A percentile compares a stretch with the other conserved stretches of the same genome.
These are phyloP conservation scores for Pseudolaguvia tuberculata DNA, from an alignment of 2,113 vertebrate genomes.

Conservation along the genomic window DNA sequence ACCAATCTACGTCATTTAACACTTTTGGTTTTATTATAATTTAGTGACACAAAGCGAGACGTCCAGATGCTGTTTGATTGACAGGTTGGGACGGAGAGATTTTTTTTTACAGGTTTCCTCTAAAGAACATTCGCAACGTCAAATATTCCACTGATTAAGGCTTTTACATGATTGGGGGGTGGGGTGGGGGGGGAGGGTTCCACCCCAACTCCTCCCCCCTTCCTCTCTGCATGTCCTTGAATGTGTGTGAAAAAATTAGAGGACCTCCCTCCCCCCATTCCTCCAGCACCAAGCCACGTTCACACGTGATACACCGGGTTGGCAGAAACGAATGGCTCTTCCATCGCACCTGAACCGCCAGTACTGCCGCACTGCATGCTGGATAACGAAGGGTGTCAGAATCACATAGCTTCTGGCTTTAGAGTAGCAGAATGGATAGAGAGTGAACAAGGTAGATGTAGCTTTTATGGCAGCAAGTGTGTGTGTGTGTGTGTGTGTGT, in stretches of 20 bases:
- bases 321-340: slow-evolving; percentile 33
- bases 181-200: no score
- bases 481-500: no score
- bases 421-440: slow-evolving; percentile 20
- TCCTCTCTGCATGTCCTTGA: slow-evolving; percentile 19
- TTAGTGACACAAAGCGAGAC: background rate
- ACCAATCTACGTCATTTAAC: no score
- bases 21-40: no score
- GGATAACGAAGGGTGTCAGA: slow-evolving; percentile 31
- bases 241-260: background rate
- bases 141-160: background rate
- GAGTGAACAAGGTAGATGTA: slow-evolving; percentile 31
- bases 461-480: slow-evolving; percentile 19
- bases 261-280: background rate
- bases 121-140: background rate
- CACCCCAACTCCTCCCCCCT: background rate
- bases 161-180: background rate
- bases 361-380: slow-evolving; percentile 12
- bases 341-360: slow-evolving; percentile 18
- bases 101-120: background rate
- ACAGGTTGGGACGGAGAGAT: background rate
- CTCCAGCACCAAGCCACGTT: background rate
- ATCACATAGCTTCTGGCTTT: slow-evolving; percentile 14
- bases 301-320: slow-evolving; percentile 25
- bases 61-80: background rate